Evolutionary conservation across 2,797 vertebrate species (phyloP).

Genomic region (Pangasius krempfi): DNA sequence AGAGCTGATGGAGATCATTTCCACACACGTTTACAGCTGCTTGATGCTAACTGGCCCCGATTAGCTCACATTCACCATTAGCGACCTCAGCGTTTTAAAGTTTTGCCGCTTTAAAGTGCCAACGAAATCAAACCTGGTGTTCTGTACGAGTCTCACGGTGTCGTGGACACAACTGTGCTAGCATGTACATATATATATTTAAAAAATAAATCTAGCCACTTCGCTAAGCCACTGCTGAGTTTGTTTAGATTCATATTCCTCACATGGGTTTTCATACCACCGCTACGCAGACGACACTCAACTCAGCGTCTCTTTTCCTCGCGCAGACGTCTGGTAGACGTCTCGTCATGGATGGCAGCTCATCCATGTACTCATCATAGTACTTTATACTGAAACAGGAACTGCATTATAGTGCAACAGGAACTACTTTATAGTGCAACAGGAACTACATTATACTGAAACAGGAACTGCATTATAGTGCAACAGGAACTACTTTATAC

Average conservation of each 20-base stretch:
- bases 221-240: not conserved
- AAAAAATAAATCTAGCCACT: not conserved
- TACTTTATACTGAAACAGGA: no score
- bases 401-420: no score
- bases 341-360: no score
- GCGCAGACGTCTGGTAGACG: no score
- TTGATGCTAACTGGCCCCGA: not conserved
- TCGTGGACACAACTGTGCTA: not conserved
- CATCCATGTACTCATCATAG: no score
- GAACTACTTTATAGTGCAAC: no score
- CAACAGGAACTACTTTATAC: not conserved
- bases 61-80: not conserved
- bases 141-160: no score
- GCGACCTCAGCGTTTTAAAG: not conserved
- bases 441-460: no score
- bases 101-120: not conserved
- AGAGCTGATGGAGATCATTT: not conserved
- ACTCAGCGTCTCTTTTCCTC: no score
- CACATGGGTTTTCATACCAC: not conserved
- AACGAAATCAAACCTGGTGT: not conserved
- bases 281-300: not conserved
- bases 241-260: not conserved
- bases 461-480: not conserved
- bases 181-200: no score
- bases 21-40: not conserved